These are phyloP conservation scores for Eptatretus burgeri DNA, from an alignment of 2,113 vertebrate species.

Conservation along the genomic window DNA sequence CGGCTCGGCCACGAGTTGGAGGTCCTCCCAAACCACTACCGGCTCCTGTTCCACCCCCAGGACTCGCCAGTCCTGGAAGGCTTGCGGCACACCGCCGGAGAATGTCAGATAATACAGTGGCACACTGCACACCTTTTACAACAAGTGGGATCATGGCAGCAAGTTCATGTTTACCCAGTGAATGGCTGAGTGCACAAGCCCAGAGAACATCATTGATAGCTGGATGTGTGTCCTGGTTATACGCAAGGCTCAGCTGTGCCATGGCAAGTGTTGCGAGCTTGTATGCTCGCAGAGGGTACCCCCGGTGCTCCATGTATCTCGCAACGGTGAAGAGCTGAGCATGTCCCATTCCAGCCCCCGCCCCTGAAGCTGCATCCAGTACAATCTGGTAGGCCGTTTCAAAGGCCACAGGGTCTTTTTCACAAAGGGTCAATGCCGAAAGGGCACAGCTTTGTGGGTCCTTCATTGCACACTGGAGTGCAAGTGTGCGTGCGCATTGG, in stretches of 20 bases:
- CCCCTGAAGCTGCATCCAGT: conserved; percentile 14
- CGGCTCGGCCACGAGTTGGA: neutral
- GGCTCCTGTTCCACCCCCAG: conserved; percentile 13
- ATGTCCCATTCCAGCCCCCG: conserved; percentile 16
- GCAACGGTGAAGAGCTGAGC: conserved; percentile 21
- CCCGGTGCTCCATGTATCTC: conserved; percentile 22
- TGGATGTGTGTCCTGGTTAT: conserved; percentile 22
- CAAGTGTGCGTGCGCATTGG: conserved; percentile 18
- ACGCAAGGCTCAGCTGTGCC: conserved; percentile 20
- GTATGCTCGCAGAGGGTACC: conserved; percentile 18
- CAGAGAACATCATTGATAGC: conserved; percentile 22
- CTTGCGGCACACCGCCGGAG: conserved; percentile 19
- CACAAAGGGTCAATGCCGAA: conserved; percentile 20
- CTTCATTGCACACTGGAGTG: conserved; percentile 21
- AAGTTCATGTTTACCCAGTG: conserved; percentile 19
- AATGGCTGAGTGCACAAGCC: conserved; percentile 23
- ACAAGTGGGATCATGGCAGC: conserved; percentile 19
- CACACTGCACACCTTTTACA: conserved; percentile 21
- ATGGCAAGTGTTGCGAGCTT: conserved; percentile 21
- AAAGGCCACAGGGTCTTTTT: conserved; percentile 20
- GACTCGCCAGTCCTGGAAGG: conserved; percentile 13
- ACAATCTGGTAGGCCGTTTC: conserved; percentile 23
- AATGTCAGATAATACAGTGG: conserved; percentile 21
- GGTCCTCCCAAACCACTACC: conserved; percentile 8
- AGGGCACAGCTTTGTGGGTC: conserved; percentile 21